Evolutionary conservation across 2,797 vertebrate species (phyloP).

Genomic region (Syngnathus acus): DNA sequence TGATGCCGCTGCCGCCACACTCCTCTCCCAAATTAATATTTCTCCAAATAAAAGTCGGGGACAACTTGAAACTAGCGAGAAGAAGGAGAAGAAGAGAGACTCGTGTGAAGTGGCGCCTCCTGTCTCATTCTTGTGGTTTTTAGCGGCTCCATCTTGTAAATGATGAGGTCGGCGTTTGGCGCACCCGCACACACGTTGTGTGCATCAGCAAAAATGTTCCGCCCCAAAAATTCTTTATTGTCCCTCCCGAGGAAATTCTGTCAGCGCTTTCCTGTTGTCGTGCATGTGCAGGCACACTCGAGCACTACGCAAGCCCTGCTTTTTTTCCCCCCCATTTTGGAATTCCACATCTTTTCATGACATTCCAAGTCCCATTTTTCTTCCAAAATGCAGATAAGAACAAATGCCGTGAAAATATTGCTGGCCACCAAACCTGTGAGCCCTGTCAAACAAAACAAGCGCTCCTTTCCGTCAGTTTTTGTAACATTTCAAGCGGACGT

Average conservation of each 20-base stretch:
- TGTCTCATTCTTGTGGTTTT: conserved; percentile 58
- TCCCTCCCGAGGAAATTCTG: not conserved
- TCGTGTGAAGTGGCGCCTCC: conserved; percentile 62
- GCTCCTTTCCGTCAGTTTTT: too few species aligned
- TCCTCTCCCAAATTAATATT: conserved; percentile 80
- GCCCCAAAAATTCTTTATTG: conserved; percentile 11
- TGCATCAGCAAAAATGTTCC: conserved; percentile 48
- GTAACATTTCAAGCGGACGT: too few species aligned
- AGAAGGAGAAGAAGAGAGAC: conserved; percentile 25
- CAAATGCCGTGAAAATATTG: not conserved
- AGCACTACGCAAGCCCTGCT: not conserved
- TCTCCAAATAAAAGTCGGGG: conserved; percentile 81
- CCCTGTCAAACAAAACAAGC: not conserved
- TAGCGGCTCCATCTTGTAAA: conserved; percentile 63
- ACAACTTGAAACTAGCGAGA: conserved; percentile 78
- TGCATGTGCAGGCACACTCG: not conserved
- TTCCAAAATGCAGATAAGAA: not conserved
- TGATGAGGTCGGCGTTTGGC: conserved; percentile 70
- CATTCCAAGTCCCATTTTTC: not conserved
- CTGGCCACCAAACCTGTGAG: not conserved
- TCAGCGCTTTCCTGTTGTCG: not conserved
- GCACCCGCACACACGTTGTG: conserved; percentile 37
- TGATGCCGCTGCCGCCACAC: conserved; percentile 50
- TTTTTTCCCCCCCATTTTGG: not conserved
- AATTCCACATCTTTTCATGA: not conserved